These are phyloP conservation scores for Drosophila rellima DNA, from an alignment of 2,888 invertebrate species.

Conservation along the genomic window DNA sequence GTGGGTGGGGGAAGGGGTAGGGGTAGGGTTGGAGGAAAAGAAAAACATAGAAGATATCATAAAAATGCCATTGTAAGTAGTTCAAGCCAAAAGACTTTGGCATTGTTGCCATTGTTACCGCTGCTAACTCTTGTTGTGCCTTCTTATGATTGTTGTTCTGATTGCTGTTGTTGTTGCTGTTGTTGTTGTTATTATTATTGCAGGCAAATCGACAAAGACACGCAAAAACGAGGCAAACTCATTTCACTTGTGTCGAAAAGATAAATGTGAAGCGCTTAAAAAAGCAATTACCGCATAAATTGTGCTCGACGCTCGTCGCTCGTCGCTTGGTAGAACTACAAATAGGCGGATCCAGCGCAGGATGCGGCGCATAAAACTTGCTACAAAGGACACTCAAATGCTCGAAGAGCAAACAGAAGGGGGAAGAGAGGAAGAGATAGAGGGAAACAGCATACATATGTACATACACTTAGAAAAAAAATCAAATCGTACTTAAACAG, in stretches of 20 bases:
- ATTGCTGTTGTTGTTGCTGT: slow-evolving; percentile 31
- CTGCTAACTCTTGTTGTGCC: slow-evolving; percentile 27
- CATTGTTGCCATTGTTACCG: slow-evolving; percentile 72
- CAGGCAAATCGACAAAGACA: slow-evolving; percentile 71
- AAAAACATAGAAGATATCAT: slow-evolving; percentile 71
- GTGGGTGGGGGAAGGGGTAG: background rate
- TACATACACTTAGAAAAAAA: too few species aligned
- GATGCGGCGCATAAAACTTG: slow-evolving; percentile 73
- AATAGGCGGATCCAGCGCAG: slow-evolving; percentile 46
- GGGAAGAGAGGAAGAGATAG: too few species aligned
- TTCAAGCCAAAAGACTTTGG: slow-evolving; percentile 53
- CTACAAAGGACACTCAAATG: slow-evolving; percentile 62
- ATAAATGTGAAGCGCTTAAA: slow-evolving; percentile 82
- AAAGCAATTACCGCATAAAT: slow-evolving; percentile 84
- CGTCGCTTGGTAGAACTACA: slow-evolving; percentile 38
- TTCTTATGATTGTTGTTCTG: slow-evolving; percentile 40
- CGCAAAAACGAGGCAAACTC: slow-evolving; percentile 68
- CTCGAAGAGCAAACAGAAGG: slow-evolving; percentile 6
- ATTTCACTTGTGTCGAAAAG: slow-evolving; percentile 80
- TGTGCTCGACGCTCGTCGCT: slow-evolving; percentile 54
- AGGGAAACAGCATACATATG: too few species aligned
- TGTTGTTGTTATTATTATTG: slow-evolving; percentile 48
- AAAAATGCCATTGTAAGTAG: slow-evolving; percentile 81
- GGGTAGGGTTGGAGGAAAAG: slow-evolving; percentile 22
- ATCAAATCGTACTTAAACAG: too few species aligned